Evolutionary conservation across 2,888 invertebrate genomes (phyloP).

Genomic region (Cosmia trapezina): DNA sequence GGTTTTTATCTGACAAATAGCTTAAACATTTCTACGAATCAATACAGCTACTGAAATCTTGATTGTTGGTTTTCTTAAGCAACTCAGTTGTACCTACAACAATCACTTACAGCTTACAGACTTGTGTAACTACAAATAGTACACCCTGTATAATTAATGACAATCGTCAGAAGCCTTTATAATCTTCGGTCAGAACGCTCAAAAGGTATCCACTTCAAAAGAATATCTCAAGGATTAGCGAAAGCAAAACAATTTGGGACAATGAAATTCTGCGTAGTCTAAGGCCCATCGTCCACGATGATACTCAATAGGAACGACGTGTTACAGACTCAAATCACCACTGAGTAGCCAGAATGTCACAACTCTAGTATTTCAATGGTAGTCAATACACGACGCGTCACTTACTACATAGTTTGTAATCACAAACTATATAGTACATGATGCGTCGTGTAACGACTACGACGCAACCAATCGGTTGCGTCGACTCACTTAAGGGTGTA

Average conservation of each 20-base stretch:
- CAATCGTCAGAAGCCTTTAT: neutral
- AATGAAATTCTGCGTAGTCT: conserved; percentile 19
- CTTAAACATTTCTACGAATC: neutral
- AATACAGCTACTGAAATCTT: neutral
- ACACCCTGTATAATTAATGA: conserved; percentile 9
- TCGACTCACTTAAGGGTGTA: no score
- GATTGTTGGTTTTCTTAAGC: neutral
- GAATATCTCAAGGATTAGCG: conserved; percentile 24
- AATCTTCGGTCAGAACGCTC: conserved; percentile 4
- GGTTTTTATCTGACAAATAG: neutral
- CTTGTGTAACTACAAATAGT: conserved; percentile 7
- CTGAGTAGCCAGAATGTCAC: neutral
- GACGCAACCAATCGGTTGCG: no score
- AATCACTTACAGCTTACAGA: neutral
- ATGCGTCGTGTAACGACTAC: no score
- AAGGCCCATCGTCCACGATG: neutral
- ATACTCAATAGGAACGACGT: neutral
- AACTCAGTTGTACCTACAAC: neutral
- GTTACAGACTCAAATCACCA: neutral
- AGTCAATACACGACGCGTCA: no score
- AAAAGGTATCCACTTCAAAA: conserved; percentile 15
- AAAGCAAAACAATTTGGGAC: conserved; percentile 36
- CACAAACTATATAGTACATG: no score
- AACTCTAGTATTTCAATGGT: no score
- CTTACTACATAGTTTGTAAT: no score